Conservation (phyloP, 1,140 invertebrate genomes). For the Heliconius congener region DNA sequence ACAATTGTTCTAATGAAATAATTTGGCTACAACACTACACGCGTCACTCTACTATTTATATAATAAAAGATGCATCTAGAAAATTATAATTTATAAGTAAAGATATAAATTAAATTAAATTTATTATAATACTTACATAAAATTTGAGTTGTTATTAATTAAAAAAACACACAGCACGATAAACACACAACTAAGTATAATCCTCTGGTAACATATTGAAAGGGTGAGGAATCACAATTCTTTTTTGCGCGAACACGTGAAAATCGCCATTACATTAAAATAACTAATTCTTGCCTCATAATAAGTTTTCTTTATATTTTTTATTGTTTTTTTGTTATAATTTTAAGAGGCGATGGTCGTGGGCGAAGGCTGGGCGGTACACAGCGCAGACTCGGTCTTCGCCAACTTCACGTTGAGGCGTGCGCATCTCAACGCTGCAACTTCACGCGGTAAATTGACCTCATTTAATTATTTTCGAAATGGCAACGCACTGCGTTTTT, state of each 20-base stretch:
- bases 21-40: constrained; percentile 25
- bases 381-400: constrained; percentile 38
- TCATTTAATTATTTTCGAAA: constrained; percentile 75
- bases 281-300: constrained; percentile 15
- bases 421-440: constrained; percentile 43
- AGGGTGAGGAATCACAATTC: not conserved
- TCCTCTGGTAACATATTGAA: constrained; percentile 40
- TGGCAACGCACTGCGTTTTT: constrained; percentile 55
- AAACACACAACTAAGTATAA: constrained; percentile 44
- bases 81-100: not conserved
- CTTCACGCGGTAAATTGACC: constrained; percentile 61
- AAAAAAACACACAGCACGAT: constrained; percentile 41
- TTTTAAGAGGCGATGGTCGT: constrained; percentile 30
- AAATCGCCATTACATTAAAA: constrained; percentile 39
- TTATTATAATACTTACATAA: constrained; percentile 40
- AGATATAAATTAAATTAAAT: not conserved
- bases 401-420: constrained; percentile 45
- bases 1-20: constrained; percentile 24
- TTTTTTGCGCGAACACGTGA: constrained; percentile 16
- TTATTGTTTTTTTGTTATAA: constrained; percentile 45
- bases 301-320: constrained; percentile 26
- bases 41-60: constrained; percentile 30
- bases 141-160: constrained; percentile 41
- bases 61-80: constrained; percentile 11
- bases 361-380: constrained; percentile 39